Conservation (phyloP, 2,888 invertebrate species). For the Callosobruchus maculatus region DNA sequence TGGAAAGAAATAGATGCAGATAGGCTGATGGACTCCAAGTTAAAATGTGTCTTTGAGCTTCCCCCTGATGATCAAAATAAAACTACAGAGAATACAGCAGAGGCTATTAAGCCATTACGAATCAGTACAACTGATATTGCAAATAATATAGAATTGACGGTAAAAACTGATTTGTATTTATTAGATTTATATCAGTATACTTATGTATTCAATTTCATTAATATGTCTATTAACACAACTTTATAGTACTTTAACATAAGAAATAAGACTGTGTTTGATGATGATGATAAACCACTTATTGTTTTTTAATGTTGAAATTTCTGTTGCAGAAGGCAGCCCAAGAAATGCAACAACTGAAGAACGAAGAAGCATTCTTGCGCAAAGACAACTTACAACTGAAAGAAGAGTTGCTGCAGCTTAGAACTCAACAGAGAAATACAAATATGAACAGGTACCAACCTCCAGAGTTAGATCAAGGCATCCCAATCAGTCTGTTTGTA, state of each 20-base stretch:
- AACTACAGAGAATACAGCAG: constrained; percentile 32
- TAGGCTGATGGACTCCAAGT: constrained; percentile 91
- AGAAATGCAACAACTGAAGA: constrained; percentile 72
- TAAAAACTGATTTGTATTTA: background rate
- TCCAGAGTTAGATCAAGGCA: constrained; percentile 53
- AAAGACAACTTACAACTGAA: constrained; percentile 83
- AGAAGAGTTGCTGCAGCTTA: constrained; percentile 64
- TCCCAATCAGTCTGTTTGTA: constrained; percentile 61
- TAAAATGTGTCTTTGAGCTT: constrained; percentile 91
- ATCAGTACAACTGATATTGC: background rate
- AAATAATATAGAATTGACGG: background rate
- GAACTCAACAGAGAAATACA: constrained; percentile 52
- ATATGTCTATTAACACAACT: too few relatives aligned
- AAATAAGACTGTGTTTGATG: too few relatives aligned
- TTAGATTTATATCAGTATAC: too few relatives aligned
- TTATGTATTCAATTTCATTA: too few relatives aligned
- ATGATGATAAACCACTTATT: too few relatives aligned
- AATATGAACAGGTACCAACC: constrained; percentile 37
- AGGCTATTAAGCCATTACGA: constrained; percentile 34
- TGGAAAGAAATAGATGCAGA: constrained; percentile 87
- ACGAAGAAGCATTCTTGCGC: constrained; percentile 73
- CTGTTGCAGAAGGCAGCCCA: constrained; percentile 61
- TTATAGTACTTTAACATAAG: too few relatives aligned
- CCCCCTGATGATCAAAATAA: constrained; percentile 41
- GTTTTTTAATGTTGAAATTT: too few relatives aligned